Evolutionary conservation across 2,113 vertebrate genomes (phyloP).

Genomic region (Rousettus leschenaultii): DNA sequence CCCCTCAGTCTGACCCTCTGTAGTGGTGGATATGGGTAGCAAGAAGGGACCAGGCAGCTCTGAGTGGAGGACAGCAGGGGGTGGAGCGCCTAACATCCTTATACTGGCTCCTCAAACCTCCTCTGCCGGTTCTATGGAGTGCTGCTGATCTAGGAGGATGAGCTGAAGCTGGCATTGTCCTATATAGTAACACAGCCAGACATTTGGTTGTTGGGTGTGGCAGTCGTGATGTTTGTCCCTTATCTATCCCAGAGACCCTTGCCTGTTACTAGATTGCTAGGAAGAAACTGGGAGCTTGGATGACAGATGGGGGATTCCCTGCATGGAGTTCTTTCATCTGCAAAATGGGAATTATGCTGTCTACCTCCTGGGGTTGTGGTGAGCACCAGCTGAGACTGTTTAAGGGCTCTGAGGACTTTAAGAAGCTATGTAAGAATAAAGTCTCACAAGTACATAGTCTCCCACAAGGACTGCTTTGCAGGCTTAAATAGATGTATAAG

Average conservation of each 20-base stretch:
- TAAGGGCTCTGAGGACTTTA: constrained; percentile 40
- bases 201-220: background rate
- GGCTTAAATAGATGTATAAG: background rate
- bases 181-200: background rate
- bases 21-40: background rate
- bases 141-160: background rate
- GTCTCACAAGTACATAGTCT: background rate
- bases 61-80: background rate
- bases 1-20: background rate
- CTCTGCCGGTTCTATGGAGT: fast-evolving
- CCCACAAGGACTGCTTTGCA: background rate
- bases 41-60: background rate
- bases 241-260: background rate
- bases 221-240: background rate
- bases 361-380: background rate
- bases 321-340: background rate
- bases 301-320: background rate
- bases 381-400: background rate
- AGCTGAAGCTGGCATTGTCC: background rate
- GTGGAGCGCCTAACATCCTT: too few species aligned
- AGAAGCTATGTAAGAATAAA: background rate
- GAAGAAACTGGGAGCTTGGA: background rate
- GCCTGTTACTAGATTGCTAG: background rate
- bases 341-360: background rate
- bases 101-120: background rate